Evolutionary conservation across 1,140 invertebrate species (phyloP).

Genomic region (Hylaeus anthracinus): DNA sequence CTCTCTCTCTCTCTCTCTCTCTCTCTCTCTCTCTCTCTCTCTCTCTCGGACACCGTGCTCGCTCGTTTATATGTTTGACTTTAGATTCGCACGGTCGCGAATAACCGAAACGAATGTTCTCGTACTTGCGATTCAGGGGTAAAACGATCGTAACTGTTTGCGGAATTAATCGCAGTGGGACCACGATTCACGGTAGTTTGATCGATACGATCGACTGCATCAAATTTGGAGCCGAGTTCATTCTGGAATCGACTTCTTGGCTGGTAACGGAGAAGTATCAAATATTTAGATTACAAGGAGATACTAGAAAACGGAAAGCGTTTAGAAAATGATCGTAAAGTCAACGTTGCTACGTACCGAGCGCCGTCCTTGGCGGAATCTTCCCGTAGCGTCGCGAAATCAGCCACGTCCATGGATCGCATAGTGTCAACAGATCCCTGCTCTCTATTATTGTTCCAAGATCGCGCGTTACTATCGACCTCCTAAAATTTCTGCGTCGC

Average conservation of each 20-base stretch:
- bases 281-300: too few species aligned
- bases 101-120: constrained; percentile 57
- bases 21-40: constrained; percentile 11
- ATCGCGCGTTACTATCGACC: constrained; percentile 14
- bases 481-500: constrained; percentile 32
- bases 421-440: constrained; percentile 17
- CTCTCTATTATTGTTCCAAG: constrained; percentile 54
- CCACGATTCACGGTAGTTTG: too few species aligned
- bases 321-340: constrained; percentile 3
- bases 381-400: background rate
- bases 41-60: constrained; percentile 37
- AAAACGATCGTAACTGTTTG: too few species aligned
- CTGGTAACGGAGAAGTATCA: too few species aligned
- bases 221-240: too few species aligned
- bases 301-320: background rate
- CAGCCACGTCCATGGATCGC: constrained; percentile 1
- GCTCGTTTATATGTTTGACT: constrained; percentile 67
- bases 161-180: too few species aligned
- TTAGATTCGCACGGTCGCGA: constrained; percentile 60
- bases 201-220: too few species aligned
- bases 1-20: constrained; percentile 31
- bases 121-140: constrained; percentile 21
- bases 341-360: background rate
- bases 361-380: constrained; percentile 9
- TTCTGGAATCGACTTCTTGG: too few species aligned